Base-by-base conservation (phyloP, 2,797 vertebrate genomes). In the Crotalus adamanteus region DNA sequence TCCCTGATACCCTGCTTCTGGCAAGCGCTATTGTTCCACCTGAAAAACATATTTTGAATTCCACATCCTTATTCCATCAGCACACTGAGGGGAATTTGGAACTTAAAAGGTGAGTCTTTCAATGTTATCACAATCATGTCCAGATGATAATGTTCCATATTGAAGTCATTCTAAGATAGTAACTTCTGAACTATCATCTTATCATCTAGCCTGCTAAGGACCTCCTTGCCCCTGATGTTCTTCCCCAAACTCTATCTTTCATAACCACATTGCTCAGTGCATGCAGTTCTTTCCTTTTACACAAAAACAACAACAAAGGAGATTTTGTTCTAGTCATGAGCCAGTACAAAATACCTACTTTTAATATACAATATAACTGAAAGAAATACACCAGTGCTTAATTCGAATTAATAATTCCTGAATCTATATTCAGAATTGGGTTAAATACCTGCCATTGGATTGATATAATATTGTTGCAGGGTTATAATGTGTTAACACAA, bases 1-100 rank as follows among this genome's bases (percentile, higher is more conserved):
- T 97, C 0, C 97, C 96, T 12, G 95, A 97, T 0, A 96, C 96
- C 83, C 95, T 97, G 95, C 91, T 97, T 61, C 63, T 97, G 93
- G 97, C 97, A 91, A 94, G 94, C 4, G 95, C 96, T 3, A 53
- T 93, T 8, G 87, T 61, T 26, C 20, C 61, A 86, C 89, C 87
- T 1, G 96, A 97, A 2, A 92, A 95, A 6, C 89, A 86, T 0
- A 22, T 20, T 85, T 42, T 69, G 26, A 16, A 12, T 2, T 26
- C 28, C 91, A 95, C 83, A 89, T 90, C 6, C 87, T 57, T 16
- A 94, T 16, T 31, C n/a, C 55, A 0, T 86, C 28, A 56, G 20
- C 4, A 86, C 28, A 14, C 1, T 11, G 16, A n/a, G 18, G 93
- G 25, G 0, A 95, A 89, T 90, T n/a, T 69, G 89, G 96, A 97